Base-by-base conservation (phyloP, 1,140 invertebrate species). In the Pogonomyrmex californicus region DNA sequence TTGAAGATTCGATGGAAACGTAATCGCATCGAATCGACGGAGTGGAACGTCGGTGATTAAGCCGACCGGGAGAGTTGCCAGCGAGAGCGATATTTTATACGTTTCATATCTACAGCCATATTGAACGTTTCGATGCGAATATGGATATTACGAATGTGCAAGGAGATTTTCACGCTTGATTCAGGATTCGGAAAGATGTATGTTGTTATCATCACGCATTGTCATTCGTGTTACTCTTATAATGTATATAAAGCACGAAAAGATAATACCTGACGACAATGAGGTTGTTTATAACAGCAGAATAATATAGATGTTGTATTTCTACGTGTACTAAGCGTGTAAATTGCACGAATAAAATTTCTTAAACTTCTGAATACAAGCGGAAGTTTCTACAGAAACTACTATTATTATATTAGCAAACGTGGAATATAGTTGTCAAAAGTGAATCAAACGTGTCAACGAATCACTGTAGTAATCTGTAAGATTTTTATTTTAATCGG, bases 1-100 rank as follows among this genome's bases (percentile, higher is more conserved):
- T 73, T 62, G 70, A 60, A 87, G 71, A 85, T 77, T 88, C 63
- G 54, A 62, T 49, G 54, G 41, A 70, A 76, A 77, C 70, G 81
- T 86, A 89, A 88, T 89, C 65, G 49, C 58, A 47, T 73, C 56
- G 81, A 77, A 88, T 87, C 70, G 78, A 51, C 70, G 62, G 41
- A 54, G 54, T 47, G 65, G 86, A 86, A 85, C 79, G 47, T 71
- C 65, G 49, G 71, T 77, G 71, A 68, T 87, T 87, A 85, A 85
- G 62, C 54, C 56, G n/a, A 36, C n/a, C 70, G 71, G 63, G 65
- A 75, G 47, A 60, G 81, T 41, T 76, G 62, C 79, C 71, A 70
- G 62, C 49, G n/a, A 51, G 36, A 70, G 7, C 71, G 70, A 77
- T 87, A 58, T 76, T 87, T 85, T 71, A 68, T 66, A 56, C 54